Percentiles rank a stretch among this genome's conserved stretches.
phyloP scores from a whole-genome alignment of 2,797 vertebrate species.

The Myripristis jacobus region DNA sequence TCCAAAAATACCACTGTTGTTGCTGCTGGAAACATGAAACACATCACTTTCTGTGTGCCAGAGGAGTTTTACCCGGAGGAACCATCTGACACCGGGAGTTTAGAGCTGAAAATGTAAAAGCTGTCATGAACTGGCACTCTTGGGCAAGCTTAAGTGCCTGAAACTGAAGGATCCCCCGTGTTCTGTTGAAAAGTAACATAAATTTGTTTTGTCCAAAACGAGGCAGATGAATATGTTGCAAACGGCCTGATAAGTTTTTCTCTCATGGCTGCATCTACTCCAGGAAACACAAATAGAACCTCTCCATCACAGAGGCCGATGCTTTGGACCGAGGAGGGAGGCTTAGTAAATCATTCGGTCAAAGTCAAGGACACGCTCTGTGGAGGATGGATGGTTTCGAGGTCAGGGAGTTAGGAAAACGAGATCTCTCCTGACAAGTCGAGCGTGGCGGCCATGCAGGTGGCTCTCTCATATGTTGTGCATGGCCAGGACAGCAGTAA shows the following conservation, averaged over 20 bases:
- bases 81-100: no score
- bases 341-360: conserved; percentile 57
- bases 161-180: no score
- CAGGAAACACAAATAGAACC: conserved; percentile 8
- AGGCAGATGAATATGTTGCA: neutral
- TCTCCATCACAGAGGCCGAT: conserved; percentile 22
- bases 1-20: no score
- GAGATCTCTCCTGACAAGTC: conserved; percentile 40
- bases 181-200: no score
- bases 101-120: no score
- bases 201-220: no score
- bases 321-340: conserved; percentile 4
- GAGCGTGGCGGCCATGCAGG: conserved; percentile 11
- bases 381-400: conserved; percentile 35
- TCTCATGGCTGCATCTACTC: neutral
- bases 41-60: no score
- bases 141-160: no score
- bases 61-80: no score
- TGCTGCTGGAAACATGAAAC: no score
- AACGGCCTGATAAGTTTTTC: conserved; percentile 9
- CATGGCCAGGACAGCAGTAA: conserved; percentile 25
- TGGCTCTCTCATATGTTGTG: conserved; percentile 22
- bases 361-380: conserved; percentile 49
- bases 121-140: no score
- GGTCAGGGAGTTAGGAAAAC: conserved; percentile 53